These are phyloP conservation scores for Chiloscyllium punctatum DNA, from an alignment of 2,797 vertebrate species.

Conservation along the genomic window DNA sequence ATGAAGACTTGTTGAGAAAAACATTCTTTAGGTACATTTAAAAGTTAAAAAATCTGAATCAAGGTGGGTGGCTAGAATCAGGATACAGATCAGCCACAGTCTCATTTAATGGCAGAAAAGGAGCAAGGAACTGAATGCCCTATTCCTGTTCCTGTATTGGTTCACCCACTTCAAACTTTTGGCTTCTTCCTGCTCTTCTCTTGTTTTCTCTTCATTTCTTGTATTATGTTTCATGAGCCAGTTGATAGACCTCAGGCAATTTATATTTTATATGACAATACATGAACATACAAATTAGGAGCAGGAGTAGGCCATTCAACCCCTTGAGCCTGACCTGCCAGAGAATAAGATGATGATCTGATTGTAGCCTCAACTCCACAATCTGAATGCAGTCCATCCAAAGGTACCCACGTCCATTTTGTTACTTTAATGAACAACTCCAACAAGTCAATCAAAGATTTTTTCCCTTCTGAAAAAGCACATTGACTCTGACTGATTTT, in stretches of 20 bases:
- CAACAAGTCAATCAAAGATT: too few relatives aligned
- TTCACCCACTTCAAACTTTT: not conserved
- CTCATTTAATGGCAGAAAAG: not conserved
- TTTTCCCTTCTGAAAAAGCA: too few relatives aligned
- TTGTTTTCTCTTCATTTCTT: not conserved
- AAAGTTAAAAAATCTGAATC: not conserved
- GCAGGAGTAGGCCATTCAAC: too few relatives aligned
- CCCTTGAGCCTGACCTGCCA: too few relatives aligned
- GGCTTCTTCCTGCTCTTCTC: not conserved
- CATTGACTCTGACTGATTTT: too few relatives aligned
- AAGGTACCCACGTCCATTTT: too few relatives aligned
- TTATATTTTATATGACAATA: too few relatives aligned
- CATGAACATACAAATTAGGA: too few relatives aligned
- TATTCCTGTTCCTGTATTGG: not conserved
- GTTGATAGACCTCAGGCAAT: not conserved
- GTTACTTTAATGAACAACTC: too few relatives aligned
- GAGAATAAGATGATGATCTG: too few relatives aligned
- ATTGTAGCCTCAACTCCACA: too few relatives aligned
- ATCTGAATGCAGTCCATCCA: too few relatives aligned
- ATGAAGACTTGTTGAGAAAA: not conserved
- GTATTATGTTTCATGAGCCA: not conserved
- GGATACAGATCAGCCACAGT: not conserved
- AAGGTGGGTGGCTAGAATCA: not conserved
- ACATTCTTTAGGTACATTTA: not conserved
- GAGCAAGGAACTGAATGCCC: not conserved